Evolutionary conservation across 1,140 invertebrate species (phyloP).

Genomic region (Caenorhabditis brenneri): DNA sequence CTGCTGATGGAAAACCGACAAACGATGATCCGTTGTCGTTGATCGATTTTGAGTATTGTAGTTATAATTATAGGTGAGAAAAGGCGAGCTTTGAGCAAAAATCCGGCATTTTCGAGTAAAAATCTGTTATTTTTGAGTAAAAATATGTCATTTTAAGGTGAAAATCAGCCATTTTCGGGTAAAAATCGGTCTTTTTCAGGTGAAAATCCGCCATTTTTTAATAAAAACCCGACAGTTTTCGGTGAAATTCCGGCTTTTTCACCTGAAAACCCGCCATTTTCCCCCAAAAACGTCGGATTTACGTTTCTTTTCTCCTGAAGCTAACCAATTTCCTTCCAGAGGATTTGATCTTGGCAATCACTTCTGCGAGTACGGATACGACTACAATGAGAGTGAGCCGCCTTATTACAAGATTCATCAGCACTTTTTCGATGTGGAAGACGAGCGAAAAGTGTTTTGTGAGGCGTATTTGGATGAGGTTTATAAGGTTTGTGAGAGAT

Average conservation of each 20-base stretch:
- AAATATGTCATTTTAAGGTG: neutral
- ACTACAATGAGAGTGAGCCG: slow-evolving; percentile 57
- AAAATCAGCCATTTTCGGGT: neutral
- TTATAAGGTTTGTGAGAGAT: slow-evolving; percentile 4
- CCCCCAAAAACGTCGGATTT: too few relatives aligned
- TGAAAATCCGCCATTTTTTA: neutral
- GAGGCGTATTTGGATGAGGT: slow-evolving; percentile 56
- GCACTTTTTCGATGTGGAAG: slow-evolving; percentile 55
- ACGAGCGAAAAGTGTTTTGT: slow-evolving; percentile 60
- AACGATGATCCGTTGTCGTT: slow-evolving; percentile 55
- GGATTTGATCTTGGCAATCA: slow-evolving; percentile 67
- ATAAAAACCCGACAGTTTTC: neutral
- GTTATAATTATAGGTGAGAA: slow-evolving; percentile 63
- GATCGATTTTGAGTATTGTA: slow-evolving; percentile 67
- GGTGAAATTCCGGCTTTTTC: too few relatives aligned
- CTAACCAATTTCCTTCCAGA: slow-evolving; percentile 48
- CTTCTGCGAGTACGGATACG: slow-evolving; percentile 63
- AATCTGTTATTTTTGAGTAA: neutral
- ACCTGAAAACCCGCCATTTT: too few relatives aligned
- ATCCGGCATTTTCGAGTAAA: neutral
- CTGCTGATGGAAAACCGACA: neutral
- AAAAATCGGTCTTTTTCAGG: neutral
- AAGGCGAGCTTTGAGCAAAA: too few relatives aligned
- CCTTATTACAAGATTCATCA: slow-evolving; percentile 61
- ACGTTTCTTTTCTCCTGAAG: too few relatives aligned